A percentile compares a stretch with the other conserved stretches of the same genome.
phyloP scores from a whole-genome alignment of 2,113 vertebrate genomes.

The Dolichotis patagonum region DNA sequence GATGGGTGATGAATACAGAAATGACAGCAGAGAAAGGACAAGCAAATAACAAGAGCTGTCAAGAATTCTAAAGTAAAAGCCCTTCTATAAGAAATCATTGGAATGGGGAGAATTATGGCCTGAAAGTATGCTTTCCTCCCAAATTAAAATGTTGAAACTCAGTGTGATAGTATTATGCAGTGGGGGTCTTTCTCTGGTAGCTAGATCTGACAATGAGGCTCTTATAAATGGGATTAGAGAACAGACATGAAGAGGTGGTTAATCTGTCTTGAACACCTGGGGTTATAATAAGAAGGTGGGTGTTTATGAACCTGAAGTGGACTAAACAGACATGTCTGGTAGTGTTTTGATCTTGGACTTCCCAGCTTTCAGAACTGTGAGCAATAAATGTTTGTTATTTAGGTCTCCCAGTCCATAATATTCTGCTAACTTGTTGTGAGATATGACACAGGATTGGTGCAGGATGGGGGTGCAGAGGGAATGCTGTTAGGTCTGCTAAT shows the following conservation, averaged over 20 bases:
- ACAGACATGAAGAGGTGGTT: too few relatives aligned
- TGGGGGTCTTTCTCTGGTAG: neutral
- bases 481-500: neutral
- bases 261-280: neutral
- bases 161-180: neutral
- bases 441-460: neutral
- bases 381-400: neutral
- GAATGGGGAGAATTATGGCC: neutral
- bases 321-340: neutral
- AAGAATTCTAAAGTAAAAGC: neutral
- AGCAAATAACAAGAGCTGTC: neutral
- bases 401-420: neutral
- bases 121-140: neutral
- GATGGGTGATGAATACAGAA: neutral
- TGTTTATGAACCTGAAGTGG: neutral
- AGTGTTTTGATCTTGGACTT: neutral
- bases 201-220: neutral
- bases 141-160: neutral
- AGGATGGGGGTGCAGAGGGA: rapidly evolving
- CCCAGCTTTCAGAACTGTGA: neutral
- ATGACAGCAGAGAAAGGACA: neutral
- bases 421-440: neutral
- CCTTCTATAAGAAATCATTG: neutral
- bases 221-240: neutral
- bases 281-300: neutral